These are phyloP conservation scores for Anticlea derivata DNA, from an alignment of 2,888 invertebrate genomes.

Conservation along the genomic window DNA sequence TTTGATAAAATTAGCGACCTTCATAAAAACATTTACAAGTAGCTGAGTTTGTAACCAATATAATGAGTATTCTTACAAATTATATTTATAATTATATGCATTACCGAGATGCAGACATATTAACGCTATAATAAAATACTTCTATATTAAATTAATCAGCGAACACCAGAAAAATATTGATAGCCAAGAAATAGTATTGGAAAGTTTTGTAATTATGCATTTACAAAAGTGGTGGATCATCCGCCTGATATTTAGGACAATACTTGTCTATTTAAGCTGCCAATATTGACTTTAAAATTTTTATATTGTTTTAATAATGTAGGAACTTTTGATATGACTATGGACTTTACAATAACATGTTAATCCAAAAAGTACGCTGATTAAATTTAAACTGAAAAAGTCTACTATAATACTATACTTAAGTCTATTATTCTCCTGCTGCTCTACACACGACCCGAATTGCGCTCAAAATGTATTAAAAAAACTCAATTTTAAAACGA, in stretches of 20 bases:
- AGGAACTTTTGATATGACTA: too few relatives aligned
- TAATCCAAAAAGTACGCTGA: conserved; percentile 13
- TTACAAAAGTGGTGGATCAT: too few relatives aligned
- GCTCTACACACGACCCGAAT: conserved; percentile 46
- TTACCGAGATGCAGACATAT: too few relatives aligned
- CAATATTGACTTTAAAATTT: too few relatives aligned
- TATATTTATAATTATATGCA: conserved; percentile 20
- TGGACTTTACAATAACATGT: too few relatives aligned
- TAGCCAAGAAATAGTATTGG: too few relatives aligned
- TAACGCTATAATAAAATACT: conserved; percentile 8
- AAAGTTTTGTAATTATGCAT: too few relatives aligned
- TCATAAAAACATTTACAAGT: not conserved
- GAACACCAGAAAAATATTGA: not conserved
- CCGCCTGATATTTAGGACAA: too few relatives aligned
- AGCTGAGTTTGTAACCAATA: not conserved
- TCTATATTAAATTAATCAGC: conserved; percentile 23
- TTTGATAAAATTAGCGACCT: not conserved
- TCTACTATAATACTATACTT: conserved; percentile 32
- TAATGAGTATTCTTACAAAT: conserved; percentile 28
- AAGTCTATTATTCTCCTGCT: conserved; percentile 76
- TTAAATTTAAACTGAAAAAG: conserved; percentile 26
- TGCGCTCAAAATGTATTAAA: conserved; percentile 25
- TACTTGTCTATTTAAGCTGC: too few relatives aligned
- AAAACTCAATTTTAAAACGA: not conserved
- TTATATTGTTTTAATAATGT: not conserved